These are phyloP conservation scores for Phoenicopterus ruber DNA, from an alignment of 2,113 vertebrate species.

Conservation along the genomic window DNA sequence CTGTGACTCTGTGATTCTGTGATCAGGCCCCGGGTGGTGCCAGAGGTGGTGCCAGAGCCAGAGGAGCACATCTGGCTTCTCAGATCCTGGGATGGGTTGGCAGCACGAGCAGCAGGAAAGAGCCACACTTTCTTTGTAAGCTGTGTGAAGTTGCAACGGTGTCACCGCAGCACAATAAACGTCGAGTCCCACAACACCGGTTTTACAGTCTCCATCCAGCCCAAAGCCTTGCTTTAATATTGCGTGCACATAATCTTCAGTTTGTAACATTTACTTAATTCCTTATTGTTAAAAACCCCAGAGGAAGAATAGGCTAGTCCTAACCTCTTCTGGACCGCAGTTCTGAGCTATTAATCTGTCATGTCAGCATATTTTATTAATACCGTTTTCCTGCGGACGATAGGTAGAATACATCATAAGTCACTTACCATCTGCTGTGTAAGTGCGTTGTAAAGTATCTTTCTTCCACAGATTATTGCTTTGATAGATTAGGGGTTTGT, in stretches of 20 bases:
- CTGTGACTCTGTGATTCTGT: no score
- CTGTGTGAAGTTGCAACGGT: background rate
- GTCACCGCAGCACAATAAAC: background rate
- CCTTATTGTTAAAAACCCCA: background rate
- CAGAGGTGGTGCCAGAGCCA: background rate
- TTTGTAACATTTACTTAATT: conserved; percentile 32
- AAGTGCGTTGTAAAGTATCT: background rate
- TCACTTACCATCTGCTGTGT: conserved; percentile 48
- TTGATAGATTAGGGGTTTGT: conserved; percentile 32
- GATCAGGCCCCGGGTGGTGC: background rate
- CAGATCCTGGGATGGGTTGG: background rate
- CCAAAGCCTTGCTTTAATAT: background rate
- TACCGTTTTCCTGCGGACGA: background rate
- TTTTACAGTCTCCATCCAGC: background rate
- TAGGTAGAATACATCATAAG: background rate
- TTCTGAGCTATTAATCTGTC: conserved; percentile 20
- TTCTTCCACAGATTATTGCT: conserved; percentile 26
- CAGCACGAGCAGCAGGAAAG: background rate
- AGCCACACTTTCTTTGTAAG: background rate
- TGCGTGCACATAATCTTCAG: background rate
- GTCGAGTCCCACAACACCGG: background rate
- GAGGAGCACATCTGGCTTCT: background rate
- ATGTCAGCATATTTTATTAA: conserved; percentile 38
- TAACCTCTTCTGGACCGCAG: background rate
- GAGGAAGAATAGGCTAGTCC: background rate